phyloP scores from a whole-genome alignment of 2,113 vertebrate species.

The Dissostichus mawsoni region DNA sequence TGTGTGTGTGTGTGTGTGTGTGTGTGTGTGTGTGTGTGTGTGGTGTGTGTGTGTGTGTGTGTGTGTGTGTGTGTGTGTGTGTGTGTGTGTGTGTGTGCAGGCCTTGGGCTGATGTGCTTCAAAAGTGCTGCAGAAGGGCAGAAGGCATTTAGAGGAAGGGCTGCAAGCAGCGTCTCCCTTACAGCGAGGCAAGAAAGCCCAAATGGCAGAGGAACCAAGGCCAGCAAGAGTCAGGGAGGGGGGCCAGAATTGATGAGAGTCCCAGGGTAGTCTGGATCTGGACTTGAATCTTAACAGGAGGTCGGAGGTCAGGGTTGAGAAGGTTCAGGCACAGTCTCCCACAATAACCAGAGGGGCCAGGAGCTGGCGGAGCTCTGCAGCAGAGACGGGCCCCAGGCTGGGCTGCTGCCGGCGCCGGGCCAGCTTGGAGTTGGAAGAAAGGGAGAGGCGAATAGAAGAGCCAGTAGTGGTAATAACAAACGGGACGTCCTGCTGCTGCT shows the following conservation, averaged over 20 bases:
- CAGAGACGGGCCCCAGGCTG: slow-evolving; percentile 84
- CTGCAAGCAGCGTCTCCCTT: slow-evolving; percentile 62
- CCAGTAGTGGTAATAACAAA: slow-evolving; percentile 90
- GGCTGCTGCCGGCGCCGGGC: slow-evolving; percentile 92
- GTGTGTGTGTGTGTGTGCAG: slow-evolving; percentile 53
- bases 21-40: slow-evolving; percentile 34
- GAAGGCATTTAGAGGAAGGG: slow-evolving; percentile 78
- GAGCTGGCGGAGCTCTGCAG: slow-evolving; percentile 86
- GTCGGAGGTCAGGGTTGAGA: slow-evolving; percentile 43
- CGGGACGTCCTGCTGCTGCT: slow-evolving; percentile 86
- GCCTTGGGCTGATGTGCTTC: slow-evolving; percentile 79
- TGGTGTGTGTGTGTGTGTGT: slow-evolving; percentile 34
- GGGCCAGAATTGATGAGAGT: slow-evolving; percentile 32
- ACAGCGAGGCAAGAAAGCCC: slow-evolving; percentile 67
- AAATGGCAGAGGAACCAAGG: slow-evolving; percentile 69
- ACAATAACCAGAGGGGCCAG: slow-evolving; percentile 91
- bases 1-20: slow-evolving; percentile 19
- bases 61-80: slow-evolving; percentile 29
- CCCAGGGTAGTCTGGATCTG: slow-evolving; percentile 46
- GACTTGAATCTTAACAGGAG: slow-evolving; percentile 46
- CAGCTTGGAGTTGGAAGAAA: slow-evolving; percentile 93
- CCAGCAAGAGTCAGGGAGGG: slow-evolving; percentile 51
- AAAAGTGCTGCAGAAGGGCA: slow-evolving; percentile 78
- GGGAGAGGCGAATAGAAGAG: slow-evolving; percentile 92
- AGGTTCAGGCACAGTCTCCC: slow-evolving; percentile 89